Conservation (phyloP, 2,797 vertebrate genomes). For the Sternarchorhynchus goeldii region DNA sequence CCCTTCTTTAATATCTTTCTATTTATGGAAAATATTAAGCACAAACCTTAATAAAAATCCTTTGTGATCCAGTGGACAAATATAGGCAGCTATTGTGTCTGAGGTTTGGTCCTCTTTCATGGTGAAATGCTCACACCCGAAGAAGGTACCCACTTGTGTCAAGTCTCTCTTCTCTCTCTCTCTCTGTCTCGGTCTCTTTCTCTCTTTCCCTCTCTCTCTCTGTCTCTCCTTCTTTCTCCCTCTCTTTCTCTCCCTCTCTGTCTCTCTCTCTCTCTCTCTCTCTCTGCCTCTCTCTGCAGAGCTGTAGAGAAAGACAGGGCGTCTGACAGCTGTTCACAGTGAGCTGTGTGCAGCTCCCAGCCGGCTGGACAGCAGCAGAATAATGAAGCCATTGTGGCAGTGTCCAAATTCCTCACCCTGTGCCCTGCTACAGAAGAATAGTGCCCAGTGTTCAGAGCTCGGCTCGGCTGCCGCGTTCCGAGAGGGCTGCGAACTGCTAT, state of each 20-base stretch:
- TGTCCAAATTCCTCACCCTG: constrained; percentile 59
- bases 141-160: constrained; percentile 12
- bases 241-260: neutral
- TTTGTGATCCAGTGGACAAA: constrained; percentile 34
- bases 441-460: constrained; percentile 56
- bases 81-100: constrained; percentile 6
- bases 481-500: constrained; percentile 27
- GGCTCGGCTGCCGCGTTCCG: constrained; percentile 39
- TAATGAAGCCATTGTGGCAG: constrained; percentile 63
- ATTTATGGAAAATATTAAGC: constrained; percentile 19
- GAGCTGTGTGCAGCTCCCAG: constrained; percentile 48
- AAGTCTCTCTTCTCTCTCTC: constrained; percentile 20
- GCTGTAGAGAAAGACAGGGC: constrained; percentile 46
- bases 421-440: constrained; percentile 51
- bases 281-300: constrained; percentile 25
- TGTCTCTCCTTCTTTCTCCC: neutral
- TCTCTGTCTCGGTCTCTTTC: constrained; percentile 1
- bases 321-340: constrained; percentile 57
- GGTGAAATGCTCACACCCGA: constrained; percentile 29
- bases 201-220: neutral
- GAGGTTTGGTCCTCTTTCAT: constrained; percentile 11
- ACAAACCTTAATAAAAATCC: neutral
- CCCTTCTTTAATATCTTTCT: neutral
- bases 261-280: constrained; percentile 12
- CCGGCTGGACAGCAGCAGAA: constrained; percentile 51